Evolutionary conservation across 2,797 vertebrate genomes (phyloP).

Genomic region (Aplochiton taeniatus): DNA sequence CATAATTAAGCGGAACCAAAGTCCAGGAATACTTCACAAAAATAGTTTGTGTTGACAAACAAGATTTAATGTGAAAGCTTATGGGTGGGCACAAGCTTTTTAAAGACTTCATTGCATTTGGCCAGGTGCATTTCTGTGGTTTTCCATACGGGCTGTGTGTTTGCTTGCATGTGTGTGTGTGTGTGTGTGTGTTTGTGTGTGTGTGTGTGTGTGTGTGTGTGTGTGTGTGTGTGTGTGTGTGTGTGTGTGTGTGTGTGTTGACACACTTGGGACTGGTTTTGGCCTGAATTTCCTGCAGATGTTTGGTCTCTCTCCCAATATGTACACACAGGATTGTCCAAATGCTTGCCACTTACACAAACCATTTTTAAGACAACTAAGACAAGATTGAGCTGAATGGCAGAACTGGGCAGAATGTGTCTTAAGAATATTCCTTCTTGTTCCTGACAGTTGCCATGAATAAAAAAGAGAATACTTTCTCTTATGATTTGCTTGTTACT

Average conservation of each 20-base stretch:
- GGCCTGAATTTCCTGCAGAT: constrained; percentile 17
- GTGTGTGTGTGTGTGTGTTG: constrained; percentile 23
- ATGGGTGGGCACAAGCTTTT: constrained; percentile 60
- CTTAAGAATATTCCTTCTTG: not conserved
- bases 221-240: not conserved
- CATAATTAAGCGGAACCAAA: constrained; percentile 35
- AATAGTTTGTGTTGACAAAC: constrained; percentile 74
- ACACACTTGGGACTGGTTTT: constrained; percentile 29
- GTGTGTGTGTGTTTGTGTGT: too few species aligned
- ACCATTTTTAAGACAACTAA: not conserved
- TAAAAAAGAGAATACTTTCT: not conserved
- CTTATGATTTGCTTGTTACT: not conserved
- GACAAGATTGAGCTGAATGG: not conserved
- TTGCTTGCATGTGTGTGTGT: not conserved
- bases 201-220: not conserved
- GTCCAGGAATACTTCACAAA: constrained; percentile 57
- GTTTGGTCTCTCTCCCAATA: constrained; percentile 37
- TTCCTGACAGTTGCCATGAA: not conserved
- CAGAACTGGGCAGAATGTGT: not conserved
- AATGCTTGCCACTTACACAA: constrained; percentile 5
- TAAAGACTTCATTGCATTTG: constrained; percentile 60
- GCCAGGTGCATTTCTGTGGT: constrained; percentile 8
- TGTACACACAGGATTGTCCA: constrained; percentile 19
- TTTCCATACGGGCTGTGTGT: not conserved
- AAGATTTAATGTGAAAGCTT: constrained; percentile 45